A percentile compares a stretch with the other conserved stretches of the same genome.
Evolutionary conservation across 2,113 vertebrate species (phyloP).

Genomic region (Solenodon paradoxus): DNA sequence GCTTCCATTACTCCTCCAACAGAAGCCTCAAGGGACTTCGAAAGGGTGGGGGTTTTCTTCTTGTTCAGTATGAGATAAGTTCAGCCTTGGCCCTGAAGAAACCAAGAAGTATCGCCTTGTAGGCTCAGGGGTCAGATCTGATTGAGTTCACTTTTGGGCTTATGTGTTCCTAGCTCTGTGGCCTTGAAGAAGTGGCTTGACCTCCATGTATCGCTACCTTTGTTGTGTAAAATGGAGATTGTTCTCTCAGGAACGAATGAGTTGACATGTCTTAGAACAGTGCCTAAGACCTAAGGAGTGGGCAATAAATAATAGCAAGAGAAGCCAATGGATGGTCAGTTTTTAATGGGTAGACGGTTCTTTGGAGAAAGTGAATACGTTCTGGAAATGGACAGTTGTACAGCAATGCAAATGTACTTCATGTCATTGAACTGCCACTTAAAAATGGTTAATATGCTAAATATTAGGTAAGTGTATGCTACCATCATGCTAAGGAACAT

Average conservation of each 20-base stretch:
- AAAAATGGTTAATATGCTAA: background rate
- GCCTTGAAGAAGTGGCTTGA: background rate
- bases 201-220: background rate
- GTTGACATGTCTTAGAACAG: background rate
- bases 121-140: background rate
- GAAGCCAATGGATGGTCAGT: background rate
- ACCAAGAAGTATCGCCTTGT: accelerated
- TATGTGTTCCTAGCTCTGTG: background rate
- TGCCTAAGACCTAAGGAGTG: background rate
- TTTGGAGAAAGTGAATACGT: background rate
- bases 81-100: background rate
- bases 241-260: background rate
- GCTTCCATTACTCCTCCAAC: background rate
- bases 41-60: background rate
- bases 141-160: background rate
- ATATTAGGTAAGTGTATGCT: background rate
- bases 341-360: background rate
- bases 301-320: background rate
- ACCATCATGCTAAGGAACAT: background rate
- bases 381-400: background rate
- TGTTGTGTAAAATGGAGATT: background rate
- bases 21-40: background rate
- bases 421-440: background rate
- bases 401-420: no score
- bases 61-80: background rate